Evolutionary conservation across 2,888 invertebrate genomes (phyloP), one percentile per base, ranked within the genome.

Genomic region (Clusia tigrina): DNA sequence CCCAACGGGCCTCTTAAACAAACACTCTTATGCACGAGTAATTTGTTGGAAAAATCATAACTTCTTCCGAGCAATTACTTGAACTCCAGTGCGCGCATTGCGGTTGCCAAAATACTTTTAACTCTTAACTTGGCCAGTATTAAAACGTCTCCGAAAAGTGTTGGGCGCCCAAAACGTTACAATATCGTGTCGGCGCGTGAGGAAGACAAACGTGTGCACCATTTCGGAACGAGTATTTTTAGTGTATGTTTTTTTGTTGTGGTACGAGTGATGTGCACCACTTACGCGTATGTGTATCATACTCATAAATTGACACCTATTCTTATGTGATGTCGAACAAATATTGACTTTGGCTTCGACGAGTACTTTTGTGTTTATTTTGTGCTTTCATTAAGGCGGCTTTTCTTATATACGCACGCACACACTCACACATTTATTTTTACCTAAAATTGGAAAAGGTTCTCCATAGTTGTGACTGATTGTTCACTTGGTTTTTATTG

Each of bases 111-210:
- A 59, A 56, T 26, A 22, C 25, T 18, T 26, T 54, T 54, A 15
- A 52, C n/a, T 25, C 42, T 18, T n/a, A 46, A 12, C 52, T 48
- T 54, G 59, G 55, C 37, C 56, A 64, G 64, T 64, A 51, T 48
- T 54, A 20, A 60, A 59, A 54, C 38, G 57, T 24, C 56, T 51
- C 10, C 18, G 58, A 38, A 22, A 23, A 53, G 53, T 24, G 46
- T 51, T 38, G 58, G 62, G 52, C 42, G 38, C 25, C 15, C 37
- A 24, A 5, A 22, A 42, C n/a, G n/a, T n/a, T n/a, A n/a, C n/a
- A n/a, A n/a, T 42, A 15, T 42, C n/a, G 9, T 3, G 12, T 9
- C n/a, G 17, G 42, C 54, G 59, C 60, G 60, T 46, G 26, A 20
- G 53, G 38, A n/a, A n/a, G n/a, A n/a, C n/a, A n/a, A n/a, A n/a